Conservation (phyloP, 2,113 vertebrate species). For the Phocoena phocoena region DNA sequence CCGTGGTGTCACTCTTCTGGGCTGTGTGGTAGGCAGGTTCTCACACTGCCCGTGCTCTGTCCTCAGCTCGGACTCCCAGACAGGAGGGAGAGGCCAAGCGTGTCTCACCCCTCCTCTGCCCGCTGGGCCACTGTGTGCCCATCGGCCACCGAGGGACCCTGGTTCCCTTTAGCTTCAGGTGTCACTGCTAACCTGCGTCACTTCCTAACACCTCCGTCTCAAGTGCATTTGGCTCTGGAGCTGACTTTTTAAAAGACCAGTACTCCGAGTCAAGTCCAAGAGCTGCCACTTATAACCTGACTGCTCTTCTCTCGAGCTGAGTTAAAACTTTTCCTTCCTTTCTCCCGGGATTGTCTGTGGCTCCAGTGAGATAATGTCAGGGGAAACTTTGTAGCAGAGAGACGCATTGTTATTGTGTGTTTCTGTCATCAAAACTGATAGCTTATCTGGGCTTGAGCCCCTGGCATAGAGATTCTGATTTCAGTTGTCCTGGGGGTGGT, state of each 20-base stretch:
- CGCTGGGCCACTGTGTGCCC: too few species aligned
- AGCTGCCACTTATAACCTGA: background rate
- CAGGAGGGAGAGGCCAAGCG: background rate
- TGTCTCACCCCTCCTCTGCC: background rate
- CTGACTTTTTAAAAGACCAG: background rate
- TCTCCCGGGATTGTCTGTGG: background rate
- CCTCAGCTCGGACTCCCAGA: background rate
- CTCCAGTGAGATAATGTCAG: background rate
- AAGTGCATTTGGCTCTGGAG: conserved; percentile 1
- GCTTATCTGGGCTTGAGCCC: too few species aligned
- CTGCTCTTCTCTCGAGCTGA: background rate
- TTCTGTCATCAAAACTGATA: background rate
- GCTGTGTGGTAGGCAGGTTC: background rate
- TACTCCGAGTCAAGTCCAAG: background rate
- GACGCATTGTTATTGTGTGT: background rate
- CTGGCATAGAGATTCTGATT: background rate
- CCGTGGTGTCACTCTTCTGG: background rate
- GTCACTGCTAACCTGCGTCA: background rate
- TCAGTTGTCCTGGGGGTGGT: background rate
- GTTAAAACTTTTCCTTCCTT: background rate
- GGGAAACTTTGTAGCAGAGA: background rate
- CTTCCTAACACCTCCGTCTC: background rate
- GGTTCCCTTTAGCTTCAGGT: background rate
- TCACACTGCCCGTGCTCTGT: background rate
- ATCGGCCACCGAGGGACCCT: background rate